phyloP scores from a whole-genome alignment of 2,113 vertebrate genomes.

The Gymnarchus niloticus region DNA sequence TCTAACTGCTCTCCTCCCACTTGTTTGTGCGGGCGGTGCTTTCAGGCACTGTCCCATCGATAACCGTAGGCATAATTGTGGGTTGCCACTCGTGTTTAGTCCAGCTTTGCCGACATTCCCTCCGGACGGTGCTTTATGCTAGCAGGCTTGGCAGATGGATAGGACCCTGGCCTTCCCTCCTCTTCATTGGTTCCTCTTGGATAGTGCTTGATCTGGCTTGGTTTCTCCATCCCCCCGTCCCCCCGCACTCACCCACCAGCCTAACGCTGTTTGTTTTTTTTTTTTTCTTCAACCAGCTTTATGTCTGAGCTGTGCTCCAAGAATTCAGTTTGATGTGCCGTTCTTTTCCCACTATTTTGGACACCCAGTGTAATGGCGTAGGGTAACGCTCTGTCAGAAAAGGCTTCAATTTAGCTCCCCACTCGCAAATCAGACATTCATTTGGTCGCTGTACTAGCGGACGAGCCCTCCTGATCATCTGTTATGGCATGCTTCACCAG shows the following conservation, averaged over 20 bases:
- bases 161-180: neutral
- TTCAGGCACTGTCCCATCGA: conserved; percentile 13
- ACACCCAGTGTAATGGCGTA: neutral
- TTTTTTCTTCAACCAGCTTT: neutral
- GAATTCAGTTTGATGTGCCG: conserved; percentile 13
- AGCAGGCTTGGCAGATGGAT: conserved; percentile 18
- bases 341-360: neutral
- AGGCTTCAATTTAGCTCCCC: neutral
- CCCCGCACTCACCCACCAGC: neutral
- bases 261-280: neutral
- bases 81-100: conserved; percentile 14
- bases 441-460: neutral
- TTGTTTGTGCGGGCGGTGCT: conserved; percentile 6
- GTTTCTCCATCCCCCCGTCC: neutral
- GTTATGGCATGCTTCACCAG: neutral
- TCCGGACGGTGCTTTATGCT: conserved; percentile 10
- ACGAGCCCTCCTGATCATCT: neutral
- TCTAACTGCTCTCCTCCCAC: conserved; percentile 13
- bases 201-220: neutral
- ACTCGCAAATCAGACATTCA: neutral
- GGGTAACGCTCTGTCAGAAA: neutral
- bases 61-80: conserved; percentile 9
- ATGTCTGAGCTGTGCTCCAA: neutral
- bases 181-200: neutral
- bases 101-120: conserved; percentile 12